Evolutionary conservation across 2,797 vertebrate genomes (phyloP), one percentile per base, ranked within the genome.

Genomic region (Hydrolagus colliei): DNA sequence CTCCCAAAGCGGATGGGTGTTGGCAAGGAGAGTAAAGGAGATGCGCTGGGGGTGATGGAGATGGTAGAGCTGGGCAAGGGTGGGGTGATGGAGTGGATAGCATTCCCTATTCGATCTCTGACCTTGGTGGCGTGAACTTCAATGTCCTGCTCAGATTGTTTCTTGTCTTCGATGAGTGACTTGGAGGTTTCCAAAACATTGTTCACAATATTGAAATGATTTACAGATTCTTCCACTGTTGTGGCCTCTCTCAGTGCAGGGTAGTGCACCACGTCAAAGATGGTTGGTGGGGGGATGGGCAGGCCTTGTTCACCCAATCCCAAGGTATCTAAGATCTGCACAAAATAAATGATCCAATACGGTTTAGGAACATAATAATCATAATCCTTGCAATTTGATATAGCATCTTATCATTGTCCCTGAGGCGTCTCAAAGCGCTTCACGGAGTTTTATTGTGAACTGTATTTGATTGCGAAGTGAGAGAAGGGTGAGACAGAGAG

Each of bases 261-360:
- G 86, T 94, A 96, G 1, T 62, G 85, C 87, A 97, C 88, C 12
- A 95, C 65, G 0, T 96, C 96, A 89, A 96, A 95, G 2, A 91
- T 89, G 86, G 88, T 61, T 0, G 95, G 87, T 62, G 94, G 91
- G 7, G 92, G 93, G 77, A 96, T 91, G 14, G 93, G 93, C 14
- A 94, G 94, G 13, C 94, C 93, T 0, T 89, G 89, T 0, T 93
- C 91, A 73, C 95, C 95, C 87, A 96, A 87, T 0, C 95, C 96
- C 86, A 98, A 87, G 73, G 89, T 84, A 73, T 96, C 92, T 88
- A 97, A 89, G 86, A 97, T 90, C 97, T 99, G 88, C 78, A 41
- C 52, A 86, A 14, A 87, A 87, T 88, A 86, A 87, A 67, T 27
- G 63, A 9, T 9, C 0, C 8, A 10, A 6, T 63, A 16, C 0